Conservation (phyloP, 2,888 invertebrate species). For the Rapana venosa region DNA sequence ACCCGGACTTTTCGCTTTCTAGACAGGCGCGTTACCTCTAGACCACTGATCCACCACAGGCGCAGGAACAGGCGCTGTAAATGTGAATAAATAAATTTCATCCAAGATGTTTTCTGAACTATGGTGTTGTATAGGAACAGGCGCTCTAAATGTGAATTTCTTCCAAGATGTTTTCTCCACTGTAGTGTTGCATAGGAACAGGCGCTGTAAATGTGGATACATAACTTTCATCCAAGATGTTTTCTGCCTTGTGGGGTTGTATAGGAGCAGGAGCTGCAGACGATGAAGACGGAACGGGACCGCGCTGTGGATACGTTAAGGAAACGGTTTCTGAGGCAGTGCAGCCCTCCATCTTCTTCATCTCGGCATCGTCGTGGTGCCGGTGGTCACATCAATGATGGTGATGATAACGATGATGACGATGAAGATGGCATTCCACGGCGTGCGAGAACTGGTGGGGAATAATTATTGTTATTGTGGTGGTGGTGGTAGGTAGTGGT, state of each 20-base stretch:
- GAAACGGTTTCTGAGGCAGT: background rate
- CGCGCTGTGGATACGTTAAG: constrained; percentile 34
- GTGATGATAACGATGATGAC: background rate
- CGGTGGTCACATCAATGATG: background rate
- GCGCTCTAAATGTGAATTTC: too few relatives aligned
- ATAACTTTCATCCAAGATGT: too few relatives aligned
- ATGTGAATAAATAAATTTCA: too few relatives aligned
- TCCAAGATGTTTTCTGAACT: too few relatives aligned
- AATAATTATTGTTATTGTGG: background rate
- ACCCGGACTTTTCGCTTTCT: too few relatives aligned
- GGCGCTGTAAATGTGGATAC: too few relatives aligned
- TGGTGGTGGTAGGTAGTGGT: background rate
- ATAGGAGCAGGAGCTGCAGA: constrained; percentile 32
- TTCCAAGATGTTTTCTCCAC: too few relatives aligned
- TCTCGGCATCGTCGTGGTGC: background rate
- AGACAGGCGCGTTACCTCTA: too few relatives aligned
- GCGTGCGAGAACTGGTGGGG: background rate
- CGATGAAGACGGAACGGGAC: constrained; percentile 35
- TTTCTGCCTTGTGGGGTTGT: background rate
- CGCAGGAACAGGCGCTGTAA: too few relatives aligned
- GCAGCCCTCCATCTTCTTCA: background rate
- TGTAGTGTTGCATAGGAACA: too few relatives aligned
- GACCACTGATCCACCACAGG: too few relatives aligned
- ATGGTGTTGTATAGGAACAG: too few relatives aligned
- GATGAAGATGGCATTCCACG: background rate